Percentiles rank a stretch among this genome's conserved stretches.
Evolutionary conservation across 2,888 invertebrate genomes (phyloP).

Genomic region (Patella depressa): DNA sequence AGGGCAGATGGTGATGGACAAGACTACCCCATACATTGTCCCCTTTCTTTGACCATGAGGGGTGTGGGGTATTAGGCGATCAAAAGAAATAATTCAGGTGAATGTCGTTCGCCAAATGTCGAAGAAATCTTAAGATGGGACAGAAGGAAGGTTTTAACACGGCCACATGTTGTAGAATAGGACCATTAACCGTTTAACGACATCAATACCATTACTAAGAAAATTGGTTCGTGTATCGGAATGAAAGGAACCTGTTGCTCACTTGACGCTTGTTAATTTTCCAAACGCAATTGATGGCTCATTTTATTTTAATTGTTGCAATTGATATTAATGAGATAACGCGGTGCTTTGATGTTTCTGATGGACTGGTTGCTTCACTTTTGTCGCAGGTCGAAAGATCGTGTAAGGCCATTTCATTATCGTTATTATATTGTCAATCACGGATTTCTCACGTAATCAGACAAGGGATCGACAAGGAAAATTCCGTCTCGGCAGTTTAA

Average conservation of each 20-base stretch:
- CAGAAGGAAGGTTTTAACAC: background rate
- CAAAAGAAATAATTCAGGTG: background rate
- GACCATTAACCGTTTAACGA: background rate
- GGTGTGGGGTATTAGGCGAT: background rate
- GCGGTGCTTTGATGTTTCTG: no score
- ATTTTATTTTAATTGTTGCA: background rate
- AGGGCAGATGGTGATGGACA: background rate
- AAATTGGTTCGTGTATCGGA: background rate
- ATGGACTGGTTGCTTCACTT: no score
- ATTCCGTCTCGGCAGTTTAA: background rate
- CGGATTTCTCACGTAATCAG: background rate
- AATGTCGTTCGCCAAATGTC: background rate
- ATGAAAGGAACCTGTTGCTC: background rate
- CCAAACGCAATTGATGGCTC: background rate
- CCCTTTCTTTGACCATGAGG: background rate
- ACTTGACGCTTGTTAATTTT: background rate
- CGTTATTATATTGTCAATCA: background rate
- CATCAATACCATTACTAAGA: background rate
- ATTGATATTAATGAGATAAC: no score
- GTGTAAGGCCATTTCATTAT: no score
- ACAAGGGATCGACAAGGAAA: background rate
- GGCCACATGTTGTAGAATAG: background rate
- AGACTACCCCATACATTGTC: conserved; percentile 1
- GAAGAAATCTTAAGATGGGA: background rate
- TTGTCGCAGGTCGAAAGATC: background rate